These are phyloP conservation scores for Drosophila meridionalis DNA, from an alignment of 2,888 invertebrate species.

Conservation along the genomic window DNA sequence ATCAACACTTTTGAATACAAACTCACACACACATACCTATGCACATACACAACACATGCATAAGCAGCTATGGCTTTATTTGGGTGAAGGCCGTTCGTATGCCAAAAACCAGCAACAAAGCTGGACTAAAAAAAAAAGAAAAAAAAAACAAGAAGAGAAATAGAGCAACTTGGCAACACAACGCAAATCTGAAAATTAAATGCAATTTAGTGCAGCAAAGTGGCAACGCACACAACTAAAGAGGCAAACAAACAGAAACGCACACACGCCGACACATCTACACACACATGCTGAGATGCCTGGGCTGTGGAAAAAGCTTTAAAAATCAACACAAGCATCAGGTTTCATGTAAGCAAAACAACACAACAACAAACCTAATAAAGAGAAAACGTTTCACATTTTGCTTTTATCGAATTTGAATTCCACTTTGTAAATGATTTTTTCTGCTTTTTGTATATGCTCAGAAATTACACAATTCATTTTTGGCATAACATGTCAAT, in stretches of 20 bases:
- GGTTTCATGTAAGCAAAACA: constrained; percentile 38
- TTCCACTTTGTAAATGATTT: constrained; percentile 31
- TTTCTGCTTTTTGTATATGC: neutral
- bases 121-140: constrained; percentile 16
- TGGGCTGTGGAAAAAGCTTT: constrained; percentile 38
- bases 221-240: constrained; percentile 55
- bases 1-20: constrained; percentile 36
- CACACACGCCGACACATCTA: constrained; percentile 8
- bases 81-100: constrained; percentile 69
- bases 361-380: constrained; percentile 27
- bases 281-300: constrained; percentile 1
- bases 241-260: constrained; percentile 30
- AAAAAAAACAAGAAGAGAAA: constrained; percentile 16
- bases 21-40: constrained; percentile 6
- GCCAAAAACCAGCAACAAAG: constrained; percentile 40
- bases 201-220: constrained; percentile 79
- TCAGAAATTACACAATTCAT: constrained; percentile 74
- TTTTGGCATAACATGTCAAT: constrained; percentile 76
- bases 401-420: constrained; percentile 40
- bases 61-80: constrained; percentile 57
- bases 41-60: constrained; percentile 23
- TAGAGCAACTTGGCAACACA: constrained; percentile 24
- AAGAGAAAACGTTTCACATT: constrained; percentile 48
- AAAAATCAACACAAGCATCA: constrained; percentile 60
- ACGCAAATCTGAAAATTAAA: constrained; percentile 75